Evolutionary conservation across 2,888 invertebrate species (phyloP).

Genomic region (Diogma glabrata): DNA sequence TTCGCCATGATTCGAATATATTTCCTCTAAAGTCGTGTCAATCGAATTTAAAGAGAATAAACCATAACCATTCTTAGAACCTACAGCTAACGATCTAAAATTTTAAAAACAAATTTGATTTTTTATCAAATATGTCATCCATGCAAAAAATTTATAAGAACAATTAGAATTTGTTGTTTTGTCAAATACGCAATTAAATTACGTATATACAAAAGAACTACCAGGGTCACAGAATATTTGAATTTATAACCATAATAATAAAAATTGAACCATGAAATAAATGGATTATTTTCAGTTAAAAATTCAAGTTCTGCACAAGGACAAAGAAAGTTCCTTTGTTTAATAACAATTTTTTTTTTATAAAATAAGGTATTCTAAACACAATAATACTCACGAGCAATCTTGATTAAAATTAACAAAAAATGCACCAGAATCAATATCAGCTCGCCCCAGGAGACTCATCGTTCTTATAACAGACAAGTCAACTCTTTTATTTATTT

Average conservation of each 20-base stretch:
- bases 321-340: constrained; percentile 9
- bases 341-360: not conserved
- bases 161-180: no score
- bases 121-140: no score
- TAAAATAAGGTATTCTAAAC: not conserved
- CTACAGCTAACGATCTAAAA: constrained; percentile 78
- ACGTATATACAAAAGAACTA: no score
- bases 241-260: no score
- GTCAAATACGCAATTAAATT: no score
- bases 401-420: constrained; percentile 98
- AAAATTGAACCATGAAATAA: no score
- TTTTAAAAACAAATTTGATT: not conserved
- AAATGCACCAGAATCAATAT: constrained; percentile 62
- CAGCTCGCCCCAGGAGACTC: constrained; percentile 23
- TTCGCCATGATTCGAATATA: constrained; percentile 77
- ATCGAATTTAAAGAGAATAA: constrained; percentile 73
- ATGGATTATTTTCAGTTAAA: no score
- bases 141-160: no score
- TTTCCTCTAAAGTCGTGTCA: constrained; percentile 71
- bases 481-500: no score
- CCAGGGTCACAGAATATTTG: no score
- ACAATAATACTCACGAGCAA: constrained; percentile 73
- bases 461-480: not conserved
- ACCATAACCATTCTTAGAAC: constrained; percentile 81
- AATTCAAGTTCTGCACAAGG: no score